Percentiles rank a stretch among this genome's conserved stretches.
Evolutionary conservation across 2,888 invertebrate genomes (phyloP).

Genomic region (Papilio demoleus): DNA sequence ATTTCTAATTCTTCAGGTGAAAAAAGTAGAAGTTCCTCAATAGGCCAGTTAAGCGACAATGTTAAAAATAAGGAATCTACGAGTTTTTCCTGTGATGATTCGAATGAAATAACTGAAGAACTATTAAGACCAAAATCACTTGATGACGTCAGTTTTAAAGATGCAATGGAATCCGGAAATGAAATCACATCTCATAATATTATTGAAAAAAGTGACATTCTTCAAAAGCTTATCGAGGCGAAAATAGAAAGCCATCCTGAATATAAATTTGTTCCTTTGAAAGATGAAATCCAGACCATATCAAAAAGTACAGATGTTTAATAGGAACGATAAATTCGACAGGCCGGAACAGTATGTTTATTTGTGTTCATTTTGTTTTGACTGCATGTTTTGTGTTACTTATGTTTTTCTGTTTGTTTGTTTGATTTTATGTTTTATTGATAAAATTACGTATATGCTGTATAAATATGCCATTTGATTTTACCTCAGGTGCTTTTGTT

Average conservation of each 20-base stretch:
- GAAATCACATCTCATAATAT: slow-evolving; percentile 64
- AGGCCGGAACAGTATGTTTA: slow-evolving; percentile 74
- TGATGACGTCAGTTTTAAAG: slow-evolving; percentile 56
- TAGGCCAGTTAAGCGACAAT: slow-evolving; percentile 58
- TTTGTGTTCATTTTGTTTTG: slow-evolving; percentile 54
- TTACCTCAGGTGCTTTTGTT: background rate
- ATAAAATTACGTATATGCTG: slow-evolving; percentile 42
- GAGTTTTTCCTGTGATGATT: slow-evolving; percentile 43
- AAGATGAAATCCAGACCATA: slow-evolving; percentile 63
- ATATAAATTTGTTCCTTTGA: slow-evolving; percentile 71
- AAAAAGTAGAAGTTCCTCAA: slow-evolving; percentile 68
- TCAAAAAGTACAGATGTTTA: slow-evolving; percentile 80
- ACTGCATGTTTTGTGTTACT: slow-evolving; percentile 43
- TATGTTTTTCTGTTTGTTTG: slow-evolving; percentile 43
- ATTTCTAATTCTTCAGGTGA: slow-evolving; percentile 63
- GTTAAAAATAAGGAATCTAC: slow-evolving; percentile 64
- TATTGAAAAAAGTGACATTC: slow-evolving; percentile 70
- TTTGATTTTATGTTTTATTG: slow-evolving; percentile 27
- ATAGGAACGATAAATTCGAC: slow-evolving; percentile 46
- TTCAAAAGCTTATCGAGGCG: slow-evolving; percentile 73
- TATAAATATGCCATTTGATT: slow-evolving; percentile 34
- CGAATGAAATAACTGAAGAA: slow-evolving; percentile 41
- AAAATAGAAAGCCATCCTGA: slow-evolving; percentile 76
- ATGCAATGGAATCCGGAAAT: slow-evolving; percentile 56
- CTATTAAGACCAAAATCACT: slow-evolving; percentile 48